Base-by-base conservation (phyloP, 2,797 vertebrate genomes). In the Chaenodraco wilsoni region DNA sequence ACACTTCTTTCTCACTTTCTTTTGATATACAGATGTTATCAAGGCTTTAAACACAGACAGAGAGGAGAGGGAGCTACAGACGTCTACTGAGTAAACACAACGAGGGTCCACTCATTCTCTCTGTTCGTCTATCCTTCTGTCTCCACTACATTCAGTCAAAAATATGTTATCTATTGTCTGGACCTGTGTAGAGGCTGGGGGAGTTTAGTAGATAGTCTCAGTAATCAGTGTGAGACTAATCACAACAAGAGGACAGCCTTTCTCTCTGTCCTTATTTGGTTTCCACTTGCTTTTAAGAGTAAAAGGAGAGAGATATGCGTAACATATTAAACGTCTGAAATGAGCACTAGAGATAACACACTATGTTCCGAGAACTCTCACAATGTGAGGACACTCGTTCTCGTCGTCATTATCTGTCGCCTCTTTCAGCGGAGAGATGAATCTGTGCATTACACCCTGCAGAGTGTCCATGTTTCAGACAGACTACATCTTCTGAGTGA, bases 161-260 rank as follows among this genome's bases (percentile, higher is more conserved):
- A 54, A 72, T 84, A 86, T 82, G 33, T 48, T 56, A 90, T 90
- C 85, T 76, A 33, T 76, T 76, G 76, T 86, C 80, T 60, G 49
- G 65, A 68, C 41, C 23, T 46, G 67, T 19, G 13, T 3, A 60
- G 68, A 76, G 45, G 51, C 54, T 5, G 37, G 23, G 14, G 45
- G 19, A 52, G 66, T 0, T 48, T 11, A 21, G 50, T 3, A 67
- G 69, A 82, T 44, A 64, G 61, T 43, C 55, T 62, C 13, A 19
- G 72, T 58, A 73, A 72, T 79, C 57, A 71, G 55, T 59, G 67
- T 27, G 58, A 75, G 58, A 71, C 73, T 67, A 78, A 84, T 82
- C 82, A 78, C 78, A 72, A 69, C 41, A 71, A 50, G 51, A 74
- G 58, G 65, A 67, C 46, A 2, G 11, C 45, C 21, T 31, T 68